These are phyloP conservation scores for Limnephilus rhombicus DNA, from an alignment of 2,888 invertebrate species.

Conservation along the genomic window DNA sequence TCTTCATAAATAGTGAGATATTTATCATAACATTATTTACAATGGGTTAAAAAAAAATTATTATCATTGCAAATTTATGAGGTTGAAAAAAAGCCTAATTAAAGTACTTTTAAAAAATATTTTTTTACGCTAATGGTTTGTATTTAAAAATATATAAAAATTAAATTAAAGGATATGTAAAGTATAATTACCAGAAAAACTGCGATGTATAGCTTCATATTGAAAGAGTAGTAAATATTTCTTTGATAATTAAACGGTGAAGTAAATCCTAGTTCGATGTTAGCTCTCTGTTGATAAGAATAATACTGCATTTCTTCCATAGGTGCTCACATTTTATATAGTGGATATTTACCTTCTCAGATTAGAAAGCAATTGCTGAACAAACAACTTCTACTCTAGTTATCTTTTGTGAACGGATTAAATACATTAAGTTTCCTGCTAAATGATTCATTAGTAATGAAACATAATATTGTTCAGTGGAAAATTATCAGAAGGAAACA, in stretches of 20 bases:
- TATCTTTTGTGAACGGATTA: not conserved
- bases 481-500: not conserved
- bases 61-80: no score
- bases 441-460: not conserved
- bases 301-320: not conserved
- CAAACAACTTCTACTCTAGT: not conserved
- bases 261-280: not conserved
- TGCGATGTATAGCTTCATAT: slow-evolving; percentile 17
- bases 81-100: no score
- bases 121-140: no score
- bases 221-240: not conserved
- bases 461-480: not conserved
- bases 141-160: no score
- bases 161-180: no score
- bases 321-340: not conserved
- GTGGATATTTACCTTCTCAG: not conserved
- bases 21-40: no score
- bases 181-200: not conserved
- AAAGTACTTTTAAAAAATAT: no score
- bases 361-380: not conserved
- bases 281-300: not conserved
- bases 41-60: no score
- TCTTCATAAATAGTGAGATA: no score
- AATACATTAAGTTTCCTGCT: not conserved
- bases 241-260: not conserved